Evolutionary conservation across 2,888 invertebrate genomes (phyloP), one percentile per base, ranked within the genome.

Genomic region (Chymomyza fuscimana): DNA sequence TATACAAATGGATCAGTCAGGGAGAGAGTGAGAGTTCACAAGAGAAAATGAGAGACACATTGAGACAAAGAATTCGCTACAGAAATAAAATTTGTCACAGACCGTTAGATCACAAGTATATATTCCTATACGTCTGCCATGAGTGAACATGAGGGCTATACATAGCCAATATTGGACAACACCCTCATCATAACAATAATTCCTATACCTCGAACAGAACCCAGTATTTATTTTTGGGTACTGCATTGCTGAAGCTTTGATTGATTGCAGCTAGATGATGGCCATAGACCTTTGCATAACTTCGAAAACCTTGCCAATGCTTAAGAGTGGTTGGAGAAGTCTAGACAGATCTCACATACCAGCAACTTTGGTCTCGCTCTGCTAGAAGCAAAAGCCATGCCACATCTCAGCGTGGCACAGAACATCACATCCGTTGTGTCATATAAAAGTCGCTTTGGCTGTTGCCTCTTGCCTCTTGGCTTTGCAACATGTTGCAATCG

Each of bases 1-100:
- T 46, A 46, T 46, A 46, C 40, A 46, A 46, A 46, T 46, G 40
- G 40, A 46, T 46, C 40, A 46, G 40, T 46, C 40, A 12, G 25
- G 2, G 40, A 46, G 12, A 46, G 12, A 46, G 12, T 15, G 40
- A 46, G 40, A 12, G 12, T 12, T 46, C 40, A 12, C 12, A 12
- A 12, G 12, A 46, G 40, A 1, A 46, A 46, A 10, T 12, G 6
- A 12, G 40, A 46, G 40, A 12, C 4, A 4, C 40, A 46, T 10
- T 46, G 10, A 46, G 40, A 46, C 40, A 46, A 46, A 46, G 12
- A 87, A 86, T 82, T 85, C 77, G 82, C 87, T 79, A 84, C 83
- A 84, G 81, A 87, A 84, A 84, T 84, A 84, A 84, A 87, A 84
- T 84, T 87, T 84, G 83, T 84, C 83, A 86, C 83, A 87, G 83